These are phyloP conservation scores for Suricata suricatta DNA, from an alignment of 2,113 vertebrate species.

Conservation along the genomic window DNA sequence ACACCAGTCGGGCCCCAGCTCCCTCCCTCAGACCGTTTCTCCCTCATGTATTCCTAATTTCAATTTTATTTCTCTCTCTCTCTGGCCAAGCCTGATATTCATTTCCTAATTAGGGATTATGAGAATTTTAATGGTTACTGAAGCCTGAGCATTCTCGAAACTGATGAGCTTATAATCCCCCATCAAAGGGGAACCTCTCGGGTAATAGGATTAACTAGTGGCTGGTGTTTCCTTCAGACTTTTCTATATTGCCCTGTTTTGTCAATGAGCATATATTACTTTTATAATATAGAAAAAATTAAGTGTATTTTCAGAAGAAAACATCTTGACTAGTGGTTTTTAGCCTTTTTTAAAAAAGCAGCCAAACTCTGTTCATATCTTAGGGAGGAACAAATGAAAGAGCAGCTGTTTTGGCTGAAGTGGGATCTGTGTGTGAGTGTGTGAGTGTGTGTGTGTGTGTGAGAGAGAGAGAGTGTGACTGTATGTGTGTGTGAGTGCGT, in stretches of 20 bases:
- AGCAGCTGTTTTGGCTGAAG: neutral
- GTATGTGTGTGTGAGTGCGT: too few species aligned
- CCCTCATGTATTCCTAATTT: neutral
- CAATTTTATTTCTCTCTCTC: neutral
- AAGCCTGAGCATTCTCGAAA: slow-evolving; percentile 11
- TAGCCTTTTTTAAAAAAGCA: neutral
- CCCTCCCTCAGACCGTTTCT: neutral
- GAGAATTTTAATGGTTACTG: neutral
- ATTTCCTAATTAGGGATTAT: slow-evolving; percentile 30
- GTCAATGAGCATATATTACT: neutral
- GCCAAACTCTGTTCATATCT: neutral
- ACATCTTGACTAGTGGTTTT: neutral
- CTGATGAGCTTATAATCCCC: neutral
- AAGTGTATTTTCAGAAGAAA: slow-evolving; percentile 15
- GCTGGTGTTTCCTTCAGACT: neutral
- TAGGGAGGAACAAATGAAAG: slow-evolving; percentile 30
- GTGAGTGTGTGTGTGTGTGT: neutral
- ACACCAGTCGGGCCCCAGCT: neutral
- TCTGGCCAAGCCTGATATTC: neutral
- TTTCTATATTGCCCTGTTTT: slow-evolving; percentile 5
- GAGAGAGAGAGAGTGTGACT: too few species aligned
- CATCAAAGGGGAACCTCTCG: neutral
- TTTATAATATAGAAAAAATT: neutral
- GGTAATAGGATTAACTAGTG: neutral
- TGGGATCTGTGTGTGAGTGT: neutral